Conservation (phyloP, 92 coral and sea anemone species). For the Palythoa grandiflora region DNA sequence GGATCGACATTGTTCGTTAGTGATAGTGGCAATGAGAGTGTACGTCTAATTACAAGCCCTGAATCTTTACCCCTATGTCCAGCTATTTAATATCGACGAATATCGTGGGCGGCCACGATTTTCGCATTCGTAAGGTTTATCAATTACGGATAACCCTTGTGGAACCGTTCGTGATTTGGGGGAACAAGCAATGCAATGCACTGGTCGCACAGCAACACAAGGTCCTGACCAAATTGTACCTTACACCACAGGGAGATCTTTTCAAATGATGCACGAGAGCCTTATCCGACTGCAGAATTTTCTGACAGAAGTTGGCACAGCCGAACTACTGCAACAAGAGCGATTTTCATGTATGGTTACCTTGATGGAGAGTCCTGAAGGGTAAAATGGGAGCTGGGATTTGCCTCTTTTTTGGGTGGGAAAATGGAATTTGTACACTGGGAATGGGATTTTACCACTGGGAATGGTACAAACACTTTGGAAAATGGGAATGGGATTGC, state of each 20-base stretch:
- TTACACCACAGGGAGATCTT: constrained; percentile 41
- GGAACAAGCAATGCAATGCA: neutral
- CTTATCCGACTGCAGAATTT: neutral
- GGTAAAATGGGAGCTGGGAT: no score
- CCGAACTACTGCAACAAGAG: constrained; percentile 46
- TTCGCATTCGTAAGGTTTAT: neutral
- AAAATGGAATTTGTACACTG: no score
- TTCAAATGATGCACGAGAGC: constrained; percentile 32
- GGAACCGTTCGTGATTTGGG: neutral
- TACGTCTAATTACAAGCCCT: constrained; percentile 25
- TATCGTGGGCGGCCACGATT: constrained; percentile 8
- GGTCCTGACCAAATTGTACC: constrained; percentile 16
- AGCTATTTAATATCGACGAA: neutral
- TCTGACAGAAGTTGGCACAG: constrained; percentile 29
- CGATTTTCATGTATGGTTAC: constrained; percentile 53
- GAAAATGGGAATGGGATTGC: no score
- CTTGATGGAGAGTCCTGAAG: no score
- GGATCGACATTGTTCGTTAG: constrained; percentile 17
- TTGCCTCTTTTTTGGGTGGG: no score
- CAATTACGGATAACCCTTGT: neutral
- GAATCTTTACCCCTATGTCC: neutral
- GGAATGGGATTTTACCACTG: no score
- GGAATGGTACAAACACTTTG: no score
- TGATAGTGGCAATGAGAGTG: constrained; percentile 30
- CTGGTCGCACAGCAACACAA: neutral